phyloP scores from a whole-genome alignment of 2,888 invertebrate genomes.

The Mimumesa dahlbomi region DNA sequence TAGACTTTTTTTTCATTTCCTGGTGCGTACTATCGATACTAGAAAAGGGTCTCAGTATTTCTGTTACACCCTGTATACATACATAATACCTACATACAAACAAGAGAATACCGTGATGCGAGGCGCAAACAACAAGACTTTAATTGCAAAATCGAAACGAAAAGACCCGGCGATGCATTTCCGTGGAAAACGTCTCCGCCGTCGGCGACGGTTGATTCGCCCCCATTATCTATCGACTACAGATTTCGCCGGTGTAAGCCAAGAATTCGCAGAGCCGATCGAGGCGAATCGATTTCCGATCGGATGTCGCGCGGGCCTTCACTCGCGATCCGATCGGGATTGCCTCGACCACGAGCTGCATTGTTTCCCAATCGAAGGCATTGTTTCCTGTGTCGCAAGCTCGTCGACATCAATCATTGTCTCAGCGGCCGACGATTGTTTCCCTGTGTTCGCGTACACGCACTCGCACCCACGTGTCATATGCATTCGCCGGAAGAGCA shows the following conservation, averaged over 20 bases:
- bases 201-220: slow-evolving; percentile 36
- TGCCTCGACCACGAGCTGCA: slow-evolving; percentile 50
- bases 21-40: too few species aligned
- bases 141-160: slow-evolving; percentile 40
- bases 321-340: slow-evolving; percentile 53
- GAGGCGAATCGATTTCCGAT: slow-evolving; percentile 65
- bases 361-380: slow-evolving; percentile 66
- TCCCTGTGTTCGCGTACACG: slow-evolving; percentile 2
- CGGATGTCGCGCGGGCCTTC: slow-evolving; percentile 50
- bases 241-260: slow-evolving; percentile 29
- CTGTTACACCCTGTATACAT: too few species aligned
- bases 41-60: too few species aligned
- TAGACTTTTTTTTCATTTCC: too few species aligned
- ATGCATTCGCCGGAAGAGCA: too few species aligned
- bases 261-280: slow-evolving; percentile 51
- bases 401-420: slow-evolving; percentile 61
- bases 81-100: too few species aligned
- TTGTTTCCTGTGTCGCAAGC: slow-evolving; percentile 59
- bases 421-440: slow-evolving; percentile 39
- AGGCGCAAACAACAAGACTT: slow-evolving; percentile 4
- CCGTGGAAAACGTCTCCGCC: slow-evolving; percentile 36
- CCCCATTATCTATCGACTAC: slow-evolving; percentile 33
- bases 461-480: neutral
- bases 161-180: neutral
- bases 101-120: neutral